Conservation (phyloP, 2,888 invertebrate species). For the Acrocyrtus sp. region DNA sequence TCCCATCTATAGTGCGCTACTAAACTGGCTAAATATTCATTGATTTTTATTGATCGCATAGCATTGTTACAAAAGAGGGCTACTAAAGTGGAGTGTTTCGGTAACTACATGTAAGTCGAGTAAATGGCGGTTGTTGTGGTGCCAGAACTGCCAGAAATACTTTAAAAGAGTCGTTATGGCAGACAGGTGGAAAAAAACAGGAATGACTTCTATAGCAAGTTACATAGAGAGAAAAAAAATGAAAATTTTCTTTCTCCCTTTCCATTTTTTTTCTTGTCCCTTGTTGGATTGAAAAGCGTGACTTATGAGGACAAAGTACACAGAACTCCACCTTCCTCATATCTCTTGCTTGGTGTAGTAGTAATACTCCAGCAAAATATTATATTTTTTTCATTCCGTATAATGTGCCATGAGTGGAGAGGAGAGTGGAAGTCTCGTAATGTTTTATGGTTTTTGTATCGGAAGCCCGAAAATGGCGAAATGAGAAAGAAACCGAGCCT, state of each 20-base stretch:
- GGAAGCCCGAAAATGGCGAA: background rate
- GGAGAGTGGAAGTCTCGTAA: background rate
- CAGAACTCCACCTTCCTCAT: constrained; percentile 33
- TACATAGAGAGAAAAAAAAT: too few relatives aligned
- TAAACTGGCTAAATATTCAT: background rate
- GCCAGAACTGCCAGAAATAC: too few relatives aligned
- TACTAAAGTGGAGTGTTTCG: background rate
- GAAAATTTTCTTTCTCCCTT: too few relatives aligned
- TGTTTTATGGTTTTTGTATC: background rate
- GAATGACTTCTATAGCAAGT: background rate
- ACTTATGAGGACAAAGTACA: constrained; percentile 47
- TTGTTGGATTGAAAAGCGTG: constrained; percentile 47
- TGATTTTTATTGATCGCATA: background rate
- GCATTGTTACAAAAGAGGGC: background rate
- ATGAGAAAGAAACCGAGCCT: too few relatives aligned
- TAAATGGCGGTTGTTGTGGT: background rate
- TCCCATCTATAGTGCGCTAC: background rate
- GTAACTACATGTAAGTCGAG: too few relatives aligned
- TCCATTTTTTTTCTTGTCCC: constrained; percentile 14
- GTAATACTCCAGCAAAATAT: too few relatives aligned
- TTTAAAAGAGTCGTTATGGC: background rate
- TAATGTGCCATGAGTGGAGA: background rate
- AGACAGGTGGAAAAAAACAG: too few relatives aligned
- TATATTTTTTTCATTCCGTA: constrained; percentile 1
- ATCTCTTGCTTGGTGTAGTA: background rate